Evolutionary conservation across 2,797 vertebrate species (phyloP), one percentile per base, ranked within the genome.

Genomic region (Sebastolobus altivelis): DNA sequence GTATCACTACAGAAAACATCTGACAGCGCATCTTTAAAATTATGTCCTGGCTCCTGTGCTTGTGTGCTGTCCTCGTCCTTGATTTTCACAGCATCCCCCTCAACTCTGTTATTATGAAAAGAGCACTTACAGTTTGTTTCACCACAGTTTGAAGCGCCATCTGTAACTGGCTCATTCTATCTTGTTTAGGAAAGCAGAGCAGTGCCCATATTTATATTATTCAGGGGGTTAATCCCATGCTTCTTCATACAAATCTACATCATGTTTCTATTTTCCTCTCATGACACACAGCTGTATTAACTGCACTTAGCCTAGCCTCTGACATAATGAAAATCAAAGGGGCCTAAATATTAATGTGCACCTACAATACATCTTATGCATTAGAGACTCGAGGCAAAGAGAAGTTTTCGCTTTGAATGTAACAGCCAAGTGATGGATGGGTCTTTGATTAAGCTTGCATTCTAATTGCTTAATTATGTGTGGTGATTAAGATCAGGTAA

Each of bases 381-480:
- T 25, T 9, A 37, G 43, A 58, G 37, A 63, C 63, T 33, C 0
- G 4, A 58, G 37, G 52, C 29, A 18, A 59, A 20, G n/a, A 35
- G 31, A 37, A 35, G 46, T 52, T 8, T 61, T 73, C 1, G 1
- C 62, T 61, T 55, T 63, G 25, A 75, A 82, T 60, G 22, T 40
- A 81, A 61, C 25, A 67, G 31, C n/a, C 4, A 49, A 20, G 56
- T 63, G 58, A 80, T 52, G 9, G 33, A 72, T 52, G 68, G 33
- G 37, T 79, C 55, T 80, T 87, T 83, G 61, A 82, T 82, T 77
- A 69, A 27, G 71, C 77, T 70, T 81, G 62, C 67, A 72, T 87
- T 77, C 66, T 85, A 87, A 89, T 89, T 82, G 85, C 75, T 84
- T 85, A 63, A 86, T 88, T 83, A 69, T 31, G 60, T 62, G 52